Base-by-base conservation (phyloP, 2,888 invertebrate genomes). In the Dexiosoma caninum region DNA sequence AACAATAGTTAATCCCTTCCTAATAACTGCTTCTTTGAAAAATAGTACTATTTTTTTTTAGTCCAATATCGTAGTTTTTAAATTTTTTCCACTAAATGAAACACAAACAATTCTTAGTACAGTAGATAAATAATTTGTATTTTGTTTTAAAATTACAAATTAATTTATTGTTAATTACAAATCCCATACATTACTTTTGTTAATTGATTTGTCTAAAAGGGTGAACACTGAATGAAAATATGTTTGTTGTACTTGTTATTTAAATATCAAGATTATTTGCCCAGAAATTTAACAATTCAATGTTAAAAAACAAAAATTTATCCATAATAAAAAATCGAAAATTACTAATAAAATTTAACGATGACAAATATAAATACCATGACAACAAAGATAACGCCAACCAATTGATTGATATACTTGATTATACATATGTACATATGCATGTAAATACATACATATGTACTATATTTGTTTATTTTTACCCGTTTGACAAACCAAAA, bases 151-250 rank as follows among this genome's bases (percentile, higher is more conserved):
- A 49, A 10, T 66, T 66, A 37, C n/a, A 46, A 37, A 37, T 37
- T 32, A 1, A 30, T 40, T 66, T 46, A 30, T 37, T 46, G 14
- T 35, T 27, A 66, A 55, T 30, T 35, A 27, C 53, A 69, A 2
- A 21, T 51, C 23, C 5, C 12, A n/a, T 9, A 67, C 21, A 66
- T n/a, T n/a, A n/a, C n/a, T n/a, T n/a, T n/a, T 72, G 67, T 32
- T 74, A 78, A 74, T 78, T 69, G 62, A 69, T 74, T 74, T 74
- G 27, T 42, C 51, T 42, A 42, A 42, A 14, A 46, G 27, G 35
- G 19, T 9, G 23, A 14, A 57, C 67, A 32, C 12, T 16, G 60
- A 44, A 42, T 10, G 19, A 30, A 57, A 30, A 53, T 30, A 51
- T 16, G 14, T 53, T 30, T 64, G 49, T 14, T 12, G 1, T 76